These are phyloP conservation scores for Salvelinus alpinus DNA, from an alignment of 2,113 vertebrate species.

Conservation along the genomic window DNA sequence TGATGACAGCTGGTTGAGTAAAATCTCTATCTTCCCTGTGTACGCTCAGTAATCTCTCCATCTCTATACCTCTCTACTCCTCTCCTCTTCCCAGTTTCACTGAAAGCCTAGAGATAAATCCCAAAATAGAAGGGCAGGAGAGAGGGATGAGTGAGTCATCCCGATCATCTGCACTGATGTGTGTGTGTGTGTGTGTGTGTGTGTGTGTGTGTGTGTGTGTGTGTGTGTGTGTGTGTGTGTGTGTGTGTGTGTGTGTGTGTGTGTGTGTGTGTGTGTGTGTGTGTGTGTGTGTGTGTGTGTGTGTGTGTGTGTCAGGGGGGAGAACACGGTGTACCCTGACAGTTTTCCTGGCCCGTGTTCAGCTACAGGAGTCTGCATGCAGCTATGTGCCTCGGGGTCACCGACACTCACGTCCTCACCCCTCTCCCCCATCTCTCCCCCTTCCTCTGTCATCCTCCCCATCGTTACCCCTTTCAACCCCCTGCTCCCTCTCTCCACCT, in stretches of 20 bases:
- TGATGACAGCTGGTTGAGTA: neutral
- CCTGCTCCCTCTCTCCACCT: neutral
- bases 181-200: conserved; percentile 31
- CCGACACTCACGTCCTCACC: conserved; percentile 34
- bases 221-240: conserved; percentile 6
- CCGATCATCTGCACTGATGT: conserved; percentile 34
- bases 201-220: conserved; percentile 23
- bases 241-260: conserved; percentile 10
- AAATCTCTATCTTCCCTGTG: neutral
- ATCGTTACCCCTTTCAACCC: neutral
- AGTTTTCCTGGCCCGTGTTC: conserved; percentile 69
- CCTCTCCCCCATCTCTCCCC: conserved; percentile 13
- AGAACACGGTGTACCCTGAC: conserved; percentile 70
- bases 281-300: neutral
- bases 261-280: neutral
- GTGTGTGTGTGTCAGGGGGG: conserved; percentile 16
- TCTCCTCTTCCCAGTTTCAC: conserved; percentile 35
- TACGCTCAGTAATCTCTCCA: neutral
- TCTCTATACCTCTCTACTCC: conserved; percentile 10
- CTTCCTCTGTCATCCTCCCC: conserved; percentile 37
- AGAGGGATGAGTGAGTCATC: conserved; percentile 61
- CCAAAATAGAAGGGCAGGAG: conserved; percentile 64
- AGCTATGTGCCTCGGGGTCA: conserved; percentile 55
- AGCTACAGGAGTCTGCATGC: conserved; percentile 55
- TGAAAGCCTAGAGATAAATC: conserved; percentile 61